Evolutionary conservation across 2,113 vertebrate species (phyloP).

Genomic region (Misgurnus mizolepis): DNA sequence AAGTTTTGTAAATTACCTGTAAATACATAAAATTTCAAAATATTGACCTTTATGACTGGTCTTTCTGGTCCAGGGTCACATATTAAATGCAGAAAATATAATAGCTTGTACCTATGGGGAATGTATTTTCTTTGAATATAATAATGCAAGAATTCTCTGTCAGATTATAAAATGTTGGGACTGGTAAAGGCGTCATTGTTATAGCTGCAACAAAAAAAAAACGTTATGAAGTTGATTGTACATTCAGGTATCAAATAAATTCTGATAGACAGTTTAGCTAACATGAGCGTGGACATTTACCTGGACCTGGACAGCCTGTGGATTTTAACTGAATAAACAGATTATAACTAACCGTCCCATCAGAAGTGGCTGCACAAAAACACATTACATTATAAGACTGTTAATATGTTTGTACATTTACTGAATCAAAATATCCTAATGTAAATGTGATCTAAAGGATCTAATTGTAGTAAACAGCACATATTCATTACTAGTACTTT

Average conservation of each 20-base stretch:
- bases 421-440: not conserved
- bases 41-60: too few relatives aligned
- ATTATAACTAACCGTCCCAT: not conserved
- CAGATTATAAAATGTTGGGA: fast-evolving
- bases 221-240: not conserved
- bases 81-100: too few relatives aligned
- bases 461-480: not conserved
- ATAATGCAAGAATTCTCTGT: not conserved
- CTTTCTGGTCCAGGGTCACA: too few relatives aligned
- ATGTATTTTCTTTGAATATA: not conserved
- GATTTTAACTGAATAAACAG: not conserved
- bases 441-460: not conserved
- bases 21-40: too few relatives aligned
- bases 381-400: not conserved
- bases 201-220: not conserved
- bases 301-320: not conserved
- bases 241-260: not conserved
- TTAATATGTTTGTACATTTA: too few relatives aligned
- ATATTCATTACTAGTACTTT: not conserved
- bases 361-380: not conserved
- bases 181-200: not conserved
- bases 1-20: too few relatives aligned
- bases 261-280: not conserved
- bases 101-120: not conserved
- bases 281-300: not conserved